Evolutionary conservation across 1,140 invertebrate genomes (phyloP).

Genomic region (Drosophila auraria): DNA sequence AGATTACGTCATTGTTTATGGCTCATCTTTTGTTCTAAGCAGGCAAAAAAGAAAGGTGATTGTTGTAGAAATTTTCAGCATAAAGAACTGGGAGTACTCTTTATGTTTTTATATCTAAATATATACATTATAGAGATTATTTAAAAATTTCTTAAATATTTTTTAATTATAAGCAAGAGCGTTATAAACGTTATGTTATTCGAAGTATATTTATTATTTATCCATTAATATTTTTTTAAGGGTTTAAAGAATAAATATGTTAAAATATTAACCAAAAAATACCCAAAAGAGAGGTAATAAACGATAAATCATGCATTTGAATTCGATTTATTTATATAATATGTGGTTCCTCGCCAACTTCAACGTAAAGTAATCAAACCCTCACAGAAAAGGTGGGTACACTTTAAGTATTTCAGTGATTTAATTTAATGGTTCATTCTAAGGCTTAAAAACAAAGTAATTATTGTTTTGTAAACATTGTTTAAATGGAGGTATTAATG

Average conservation of each 20-base stretch:
- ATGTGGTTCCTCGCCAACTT: not conserved
- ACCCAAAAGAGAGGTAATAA: too few relatives aligned
- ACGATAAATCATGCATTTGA: too few relatives aligned
- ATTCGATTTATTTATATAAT: too few relatives aligned
- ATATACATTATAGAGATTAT: too few relatives aligned
- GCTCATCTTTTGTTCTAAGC: conserved; percentile 57
- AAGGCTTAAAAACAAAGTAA: conserved; percentile 13
- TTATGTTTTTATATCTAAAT: accelerated
- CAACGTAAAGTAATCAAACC: not conserved
- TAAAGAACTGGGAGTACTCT: conserved; percentile 1
- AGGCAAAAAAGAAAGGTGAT: conserved; percentile 25
- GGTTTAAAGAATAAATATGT: too few relatives aligned
- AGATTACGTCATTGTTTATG: conserved; percentile 78
- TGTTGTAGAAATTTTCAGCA: not conserved
- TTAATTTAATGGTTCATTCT: conserved; percentile 5
- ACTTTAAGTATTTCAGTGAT: not conserved
- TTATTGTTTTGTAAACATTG: not conserved
- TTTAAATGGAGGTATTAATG: not conserved
- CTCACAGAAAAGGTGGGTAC: too few relatives aligned
- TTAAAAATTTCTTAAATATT: too few relatives aligned
- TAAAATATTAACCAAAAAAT: too few relatives aligned
- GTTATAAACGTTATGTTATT: too few relatives aligned
- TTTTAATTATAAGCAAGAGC: too few relatives aligned
- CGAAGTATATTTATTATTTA: too few relatives aligned
- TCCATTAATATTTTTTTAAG: too few relatives aligned